A percentile compares a stretch with the other conserved stretches of the same genome.
Conservation (phyloP, 2,113 vertebrate genomes). For the Oophaga pumilio region DNA sequence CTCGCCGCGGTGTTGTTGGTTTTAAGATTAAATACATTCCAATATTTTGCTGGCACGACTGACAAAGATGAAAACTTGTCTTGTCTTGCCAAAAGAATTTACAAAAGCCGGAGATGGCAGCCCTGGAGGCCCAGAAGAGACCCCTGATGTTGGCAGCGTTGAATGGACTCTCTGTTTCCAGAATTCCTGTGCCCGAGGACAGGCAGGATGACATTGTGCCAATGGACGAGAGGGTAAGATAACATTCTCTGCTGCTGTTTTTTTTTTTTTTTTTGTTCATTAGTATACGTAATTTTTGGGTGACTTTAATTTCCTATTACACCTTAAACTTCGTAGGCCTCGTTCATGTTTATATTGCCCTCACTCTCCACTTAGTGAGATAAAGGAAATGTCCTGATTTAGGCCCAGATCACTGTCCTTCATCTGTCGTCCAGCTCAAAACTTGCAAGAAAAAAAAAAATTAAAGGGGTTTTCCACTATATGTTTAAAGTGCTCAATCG, state of each 20-base stretch:
- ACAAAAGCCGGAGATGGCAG: slow-evolving; percentile 95
- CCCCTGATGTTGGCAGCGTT: slow-evolving; percentile 92
- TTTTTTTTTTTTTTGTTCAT: slow-evolving; percentile 7
- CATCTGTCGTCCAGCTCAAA: too few relatives aligned
- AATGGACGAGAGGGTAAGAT: slow-evolving; percentile 89
- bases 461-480: too few relatives aligned
- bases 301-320: neutral
- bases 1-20: slow-evolving; percentile 74
- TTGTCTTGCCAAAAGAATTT: slow-evolving; percentile 92
- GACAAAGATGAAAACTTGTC: slow-evolving; percentile 77
- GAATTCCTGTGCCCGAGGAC: slow-evolving; percentile 83
- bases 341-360: too few relatives aligned
- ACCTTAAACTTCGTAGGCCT: too few relatives aligned
- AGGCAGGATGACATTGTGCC: slow-evolving; percentile 76
- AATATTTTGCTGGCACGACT: slow-evolving; percentile 72
- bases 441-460: too few relatives aligned
- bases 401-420: too few relatives aligned
- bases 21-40: slow-evolving; percentile 81
- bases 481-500: too few relatives aligned
- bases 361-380: neutral
- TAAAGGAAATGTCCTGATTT: too few relatives aligned
- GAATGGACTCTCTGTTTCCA: slow-evolving; percentile 88
- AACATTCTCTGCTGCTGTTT: slow-evolving; percentile 8
- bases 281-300: neutral
- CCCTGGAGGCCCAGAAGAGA: slow-evolving; percentile 92